Evolutionary conservation across 2,888 invertebrate species (phyloP).

Genomic region (Morpho achilles): DNA sequence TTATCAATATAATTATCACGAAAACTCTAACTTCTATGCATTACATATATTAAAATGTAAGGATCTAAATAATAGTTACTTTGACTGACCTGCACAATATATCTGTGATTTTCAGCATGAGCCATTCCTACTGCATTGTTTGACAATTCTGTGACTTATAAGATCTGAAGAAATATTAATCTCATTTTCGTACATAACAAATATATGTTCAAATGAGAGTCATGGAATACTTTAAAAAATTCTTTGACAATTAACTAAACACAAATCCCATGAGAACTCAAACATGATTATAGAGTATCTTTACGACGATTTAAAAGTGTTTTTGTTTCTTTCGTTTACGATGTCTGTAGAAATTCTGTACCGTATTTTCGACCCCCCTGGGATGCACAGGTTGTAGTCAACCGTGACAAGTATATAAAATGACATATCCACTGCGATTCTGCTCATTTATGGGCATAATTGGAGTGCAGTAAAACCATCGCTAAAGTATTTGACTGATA

Average conservation of each 20-base stretch:
- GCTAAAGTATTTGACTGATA: constrained; percentile 31
- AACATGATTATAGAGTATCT: background rate
- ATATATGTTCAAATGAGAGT: constrained; percentile 3
- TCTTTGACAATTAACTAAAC: background rate
- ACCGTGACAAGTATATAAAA: constrained; percentile 60
- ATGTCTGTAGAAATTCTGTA: constrained; percentile 17
- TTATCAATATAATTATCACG: background rate
- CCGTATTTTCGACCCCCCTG: constrained; percentile 58
- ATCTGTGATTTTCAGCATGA: constrained; percentile 81
- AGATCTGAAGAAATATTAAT: constrained; percentile 40
- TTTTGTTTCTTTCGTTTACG: constrained; percentile 9
- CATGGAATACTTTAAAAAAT: too few species aligned
- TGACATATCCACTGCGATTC: constrained; percentile 42
- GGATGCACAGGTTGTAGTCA: constrained; percentile 56
- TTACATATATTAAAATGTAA: background rate
- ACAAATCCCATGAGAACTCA: background rate
- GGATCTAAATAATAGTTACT: background rate
- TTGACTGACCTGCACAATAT: constrained; percentile 86
- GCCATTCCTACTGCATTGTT: constrained; percentile 76
- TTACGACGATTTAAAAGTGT: background rate
- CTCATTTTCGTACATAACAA: constrained; percentile 38
- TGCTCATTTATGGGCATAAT: constrained; percentile 22
- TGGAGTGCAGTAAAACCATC: constrained; percentile 20
- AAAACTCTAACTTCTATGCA: background rate
- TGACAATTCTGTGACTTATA: constrained; percentile 46